phyloP scores from a whole-genome alignment of 2,888 invertebrate species.

The Drosophila fulvimacula region DNA sequence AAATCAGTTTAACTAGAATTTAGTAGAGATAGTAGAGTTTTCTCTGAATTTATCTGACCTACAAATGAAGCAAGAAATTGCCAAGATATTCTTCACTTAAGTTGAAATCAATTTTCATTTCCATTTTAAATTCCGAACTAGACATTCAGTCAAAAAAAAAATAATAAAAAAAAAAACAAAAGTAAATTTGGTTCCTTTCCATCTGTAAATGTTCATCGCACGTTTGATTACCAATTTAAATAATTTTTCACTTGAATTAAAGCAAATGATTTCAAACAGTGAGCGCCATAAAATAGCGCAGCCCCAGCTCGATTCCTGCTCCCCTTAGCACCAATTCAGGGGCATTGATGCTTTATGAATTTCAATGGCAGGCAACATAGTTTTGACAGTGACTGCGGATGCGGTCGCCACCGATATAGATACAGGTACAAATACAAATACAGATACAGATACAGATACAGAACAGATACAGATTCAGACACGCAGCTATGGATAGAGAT shows the following conservation, averaged over 20 bases:
- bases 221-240: constrained; percentile 79
- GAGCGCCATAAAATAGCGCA: constrained; percentile 45
- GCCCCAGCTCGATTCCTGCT: constrained; percentile 1
- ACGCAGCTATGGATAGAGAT: constrained; percentile 25
- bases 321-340: background rate
- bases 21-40: background rate
- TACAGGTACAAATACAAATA: constrained; percentile 32
- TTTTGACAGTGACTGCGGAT: constrained; percentile 49
- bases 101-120: constrained; percentile 72
- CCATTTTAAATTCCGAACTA: constrained; percentile 44
- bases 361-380: constrained; percentile 70
- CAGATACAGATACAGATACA: constrained; percentile 18
- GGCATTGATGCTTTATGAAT: constrained; percentile 74
- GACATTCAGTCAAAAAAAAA: constrained; percentile 35
- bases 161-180: constrained; percentile 39
- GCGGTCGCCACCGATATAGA: constrained; percentile 37
- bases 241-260: constrained; percentile 80
- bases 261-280: constrained; percentile 76
- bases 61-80: background rate
- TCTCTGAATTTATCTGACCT: background rate
- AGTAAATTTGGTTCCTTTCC: constrained; percentile 23
- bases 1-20: background rate
- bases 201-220: constrained; percentile 38
- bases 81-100: constrained; percentile 39
- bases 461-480: constrained; percentile 21